Evolutionary conservation across 2,797 vertebrate genomes (phyloP), one percentile per base, ranked within the genome.

Genomic region (Artibeus lituratus): DNA sequence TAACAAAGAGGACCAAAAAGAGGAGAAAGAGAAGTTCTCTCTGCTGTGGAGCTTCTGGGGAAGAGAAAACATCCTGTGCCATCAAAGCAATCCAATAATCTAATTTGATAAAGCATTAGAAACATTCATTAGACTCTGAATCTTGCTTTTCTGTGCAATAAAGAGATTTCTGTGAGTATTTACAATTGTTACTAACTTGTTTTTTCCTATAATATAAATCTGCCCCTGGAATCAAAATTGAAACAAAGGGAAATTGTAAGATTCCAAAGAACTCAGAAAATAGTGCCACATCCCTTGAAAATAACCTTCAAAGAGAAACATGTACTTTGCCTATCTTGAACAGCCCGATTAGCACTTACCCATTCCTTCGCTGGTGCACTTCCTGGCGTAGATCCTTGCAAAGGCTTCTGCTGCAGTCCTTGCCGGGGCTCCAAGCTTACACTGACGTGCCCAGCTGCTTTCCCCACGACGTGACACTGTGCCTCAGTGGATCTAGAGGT

Each of bases 211-310:
- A 76, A 76, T 92, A 72, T 74, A 70, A 65, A 65, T 42, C 67
- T 86, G n/a, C 18, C 70, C n/a, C 88, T 96, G 35, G 62, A 83
- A 95, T 62, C n/a, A 88, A 96, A 92, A 91, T 73, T 32, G 78
- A 92, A 87, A 93, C 90, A 94, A 94, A 87, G 59, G 35, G 19
- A 96, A 77, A 39, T 39, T 88, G 32, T 51, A 92, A 86, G 69
- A 95, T 78, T 85, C 32, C 9, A 73, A 86, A 94, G 72, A 72
- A 62, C 29, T 90, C 72, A 24, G 77, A 77, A 87, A 95, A 90
- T 12, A 59, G 29, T 67, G n/a, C 65, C 26, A 69, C 39, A 35
- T 69, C 5, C 70, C 85, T 10, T 57, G 67, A 90, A 83, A 94
- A 72, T 87, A 88, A 78, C n/a, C 57, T 88, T 88, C 39, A 69